Percentiles rank a stretch among this genome's conserved stretches.
Conservation (phyloP, 2,113 vertebrate species). For the Prunella fulvescens region DNA sequence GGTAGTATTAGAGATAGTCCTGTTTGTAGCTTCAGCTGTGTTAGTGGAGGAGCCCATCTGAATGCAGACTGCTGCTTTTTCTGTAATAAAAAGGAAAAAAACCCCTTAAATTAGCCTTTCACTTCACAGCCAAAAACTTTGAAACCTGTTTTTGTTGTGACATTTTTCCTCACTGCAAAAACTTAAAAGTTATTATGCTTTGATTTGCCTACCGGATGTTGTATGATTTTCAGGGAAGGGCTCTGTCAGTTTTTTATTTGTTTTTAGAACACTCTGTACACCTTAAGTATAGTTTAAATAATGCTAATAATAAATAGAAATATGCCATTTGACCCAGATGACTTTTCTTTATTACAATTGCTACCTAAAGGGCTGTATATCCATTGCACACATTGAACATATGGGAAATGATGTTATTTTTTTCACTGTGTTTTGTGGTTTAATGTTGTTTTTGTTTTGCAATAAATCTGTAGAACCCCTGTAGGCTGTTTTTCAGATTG, state of each 20-base stretch:
- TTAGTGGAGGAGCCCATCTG: neutral
- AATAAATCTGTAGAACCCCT: slow-evolving; percentile 41
- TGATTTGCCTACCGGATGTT: neutral
- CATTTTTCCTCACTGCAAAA: neutral
- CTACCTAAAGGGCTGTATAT: slow-evolving; percentile 39
- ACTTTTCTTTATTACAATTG: slow-evolving; percentile 48
- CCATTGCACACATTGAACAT: slow-evolving; percentile 7
- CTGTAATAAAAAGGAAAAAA: neutral
- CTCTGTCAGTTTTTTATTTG: neutral
- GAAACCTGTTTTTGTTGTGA: neutral
- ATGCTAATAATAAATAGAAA: slow-evolving; percentile 32
- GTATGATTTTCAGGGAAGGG: neutral
- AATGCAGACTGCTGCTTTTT: neutral
- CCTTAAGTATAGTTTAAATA: slow-evolving; percentile 35
- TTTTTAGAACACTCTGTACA: neutral
- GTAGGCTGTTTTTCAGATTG: slow-evolving; percentile 44
- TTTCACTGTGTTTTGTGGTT: slow-evolving; percentile 23
- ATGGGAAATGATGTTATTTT: slow-evolving; percentile 19
- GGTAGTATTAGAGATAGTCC: neutral
- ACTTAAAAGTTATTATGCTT: neutral
- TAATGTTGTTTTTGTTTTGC: slow-evolving; percentile 25
- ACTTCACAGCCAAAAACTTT: neutral
- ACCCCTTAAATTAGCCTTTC: neutral
- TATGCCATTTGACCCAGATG: slow-evolving; percentile 44
- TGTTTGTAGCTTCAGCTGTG: neutral